Percentiles rank a stretch among this genome's conserved stretches.
Evolutionary conservation across 2,797 vertebrate genomes (phyloP).

Genomic region (Anguilla anguilla): DNA sequence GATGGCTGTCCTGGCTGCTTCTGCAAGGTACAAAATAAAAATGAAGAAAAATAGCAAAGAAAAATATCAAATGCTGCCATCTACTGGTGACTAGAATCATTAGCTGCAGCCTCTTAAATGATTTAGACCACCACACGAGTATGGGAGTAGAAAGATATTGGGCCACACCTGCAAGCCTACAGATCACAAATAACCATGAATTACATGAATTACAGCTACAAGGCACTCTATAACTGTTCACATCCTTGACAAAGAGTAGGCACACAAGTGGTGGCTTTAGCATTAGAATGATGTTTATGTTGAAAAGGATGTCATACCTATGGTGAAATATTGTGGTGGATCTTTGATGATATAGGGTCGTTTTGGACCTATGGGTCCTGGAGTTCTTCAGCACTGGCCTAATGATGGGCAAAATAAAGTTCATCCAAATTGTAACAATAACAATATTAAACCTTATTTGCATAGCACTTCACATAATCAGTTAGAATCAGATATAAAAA

Average conservation of each 20-base stretch:
- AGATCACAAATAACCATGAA: background rate
- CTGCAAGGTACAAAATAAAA: background rate
- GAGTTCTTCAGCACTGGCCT: background rate
- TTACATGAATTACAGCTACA: background rate
- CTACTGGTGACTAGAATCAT: background rate
- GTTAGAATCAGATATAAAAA: slow-evolving; percentile 4
- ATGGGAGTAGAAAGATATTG: background rate
- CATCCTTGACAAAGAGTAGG: background rate
- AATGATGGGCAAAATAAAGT: background rate
- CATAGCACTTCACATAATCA: background rate
- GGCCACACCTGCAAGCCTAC: background rate
- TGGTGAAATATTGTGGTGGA: too few species aligned
- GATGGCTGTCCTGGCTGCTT: background rate
- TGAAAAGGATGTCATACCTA: background rate
- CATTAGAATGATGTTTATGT: background rate
- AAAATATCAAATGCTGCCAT: slow-evolving; percentile 19
- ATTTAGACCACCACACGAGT: background rate
- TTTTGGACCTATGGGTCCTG: background rate
- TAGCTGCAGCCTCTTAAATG: background rate
- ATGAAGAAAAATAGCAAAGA: background rate
- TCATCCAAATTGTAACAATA: background rate
- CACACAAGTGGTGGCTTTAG: background rate
- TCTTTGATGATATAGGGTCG: background rate
- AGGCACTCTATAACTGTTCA: background rate
- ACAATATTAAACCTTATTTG: background rate